Percentiles rank a stretch among this genome's conserved stretches.
phyloP scores from a whole-genome alignment of 2,113 vertebrate genomes.

The Pterocles burchelli region DNA sequence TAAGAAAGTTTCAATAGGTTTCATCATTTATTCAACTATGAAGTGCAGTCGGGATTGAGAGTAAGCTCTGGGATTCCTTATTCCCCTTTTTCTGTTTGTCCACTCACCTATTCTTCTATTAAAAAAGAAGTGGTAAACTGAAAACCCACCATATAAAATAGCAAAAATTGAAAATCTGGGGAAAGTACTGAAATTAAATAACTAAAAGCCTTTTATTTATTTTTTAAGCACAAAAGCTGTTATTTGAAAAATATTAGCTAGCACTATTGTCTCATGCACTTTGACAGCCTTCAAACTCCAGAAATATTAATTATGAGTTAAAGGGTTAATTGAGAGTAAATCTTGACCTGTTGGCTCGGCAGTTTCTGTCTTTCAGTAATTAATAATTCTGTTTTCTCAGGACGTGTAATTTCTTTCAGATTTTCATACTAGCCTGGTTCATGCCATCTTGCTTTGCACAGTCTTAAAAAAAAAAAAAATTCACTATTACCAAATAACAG shows the following conservation, averaged over 20 bases:
- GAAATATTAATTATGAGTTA: background rate
- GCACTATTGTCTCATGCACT: background rate
- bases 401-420: background rate
- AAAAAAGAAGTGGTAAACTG: background rate
- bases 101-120: background rate
- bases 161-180: background rate
- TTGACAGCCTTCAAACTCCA: background rate
- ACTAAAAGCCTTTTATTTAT: background rate
- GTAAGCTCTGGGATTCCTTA: background rate
- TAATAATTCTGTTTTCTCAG: background rate
- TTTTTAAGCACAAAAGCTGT: background rate
- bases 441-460: background rate
- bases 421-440: background rate
- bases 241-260: background rate
- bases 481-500: background rate
- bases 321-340: background rate
- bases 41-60: background rate
- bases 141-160: background rate
- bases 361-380: background rate
- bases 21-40: background rate
- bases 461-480: background rate
- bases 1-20: background rate
- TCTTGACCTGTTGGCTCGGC: background rate
- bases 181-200: background rate
- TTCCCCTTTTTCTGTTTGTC: background rate